These are phyloP conservation scores for Drosophila macrospina DNA, from an alignment of 2,888 invertebrate species.

Conservation along the genomic window DNA sequence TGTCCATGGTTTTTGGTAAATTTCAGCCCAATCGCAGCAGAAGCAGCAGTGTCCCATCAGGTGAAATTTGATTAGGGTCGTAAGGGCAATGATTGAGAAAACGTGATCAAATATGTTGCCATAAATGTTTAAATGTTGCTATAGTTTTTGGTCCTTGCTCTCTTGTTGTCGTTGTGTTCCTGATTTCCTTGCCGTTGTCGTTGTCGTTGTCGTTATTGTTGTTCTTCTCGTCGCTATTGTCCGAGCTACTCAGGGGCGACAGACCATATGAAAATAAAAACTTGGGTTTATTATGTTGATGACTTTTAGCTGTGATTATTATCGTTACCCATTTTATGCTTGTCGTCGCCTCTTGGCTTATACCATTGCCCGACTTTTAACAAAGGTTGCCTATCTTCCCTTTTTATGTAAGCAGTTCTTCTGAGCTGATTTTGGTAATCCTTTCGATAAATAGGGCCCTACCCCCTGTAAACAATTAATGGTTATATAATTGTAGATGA, in stretches of 20 bases:
- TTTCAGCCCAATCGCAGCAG: slow-evolving; percentile 43
- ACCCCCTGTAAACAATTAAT: slow-evolving; percentile 28
- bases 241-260: slow-evolving; percentile 28
- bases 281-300: slow-evolving; percentile 78
- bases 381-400: slow-evolving; percentile 2
- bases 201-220: slow-evolving; percentile 7
- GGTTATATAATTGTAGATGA: slow-evolving; percentile 33
- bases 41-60: slow-evolving; percentile 74
- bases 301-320: slow-evolving; percentile 78
- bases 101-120: slow-evolving; percentile 83
- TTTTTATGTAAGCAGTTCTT: neutral
- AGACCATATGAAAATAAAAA: slow-evolving; percentile 65
- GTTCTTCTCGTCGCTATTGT: slow-evolving; percentile 49
- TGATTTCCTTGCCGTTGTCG: neutral
- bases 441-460: slow-evolving; percentile 8
- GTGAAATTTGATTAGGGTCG: slow-evolving; percentile 84
- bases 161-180: slow-evolving; percentile 1
- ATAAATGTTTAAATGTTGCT: slow-evolving; percentile 79
- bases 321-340: slow-evolving; percentile 61
- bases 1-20: slow-evolving; percentile 74
- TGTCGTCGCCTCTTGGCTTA: slow-evolving; percentile 51
- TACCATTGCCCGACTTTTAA: neutral
- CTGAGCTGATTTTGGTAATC: slow-evolving; percentile 8
- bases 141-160: slow-evolving; percentile 52
- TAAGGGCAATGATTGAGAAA: slow-evolving; percentile 83